These are phyloP conservation scores for Heliconius ethilla DNA, from an alignment of 2,888 invertebrate species.

Conservation along the genomic window DNA sequence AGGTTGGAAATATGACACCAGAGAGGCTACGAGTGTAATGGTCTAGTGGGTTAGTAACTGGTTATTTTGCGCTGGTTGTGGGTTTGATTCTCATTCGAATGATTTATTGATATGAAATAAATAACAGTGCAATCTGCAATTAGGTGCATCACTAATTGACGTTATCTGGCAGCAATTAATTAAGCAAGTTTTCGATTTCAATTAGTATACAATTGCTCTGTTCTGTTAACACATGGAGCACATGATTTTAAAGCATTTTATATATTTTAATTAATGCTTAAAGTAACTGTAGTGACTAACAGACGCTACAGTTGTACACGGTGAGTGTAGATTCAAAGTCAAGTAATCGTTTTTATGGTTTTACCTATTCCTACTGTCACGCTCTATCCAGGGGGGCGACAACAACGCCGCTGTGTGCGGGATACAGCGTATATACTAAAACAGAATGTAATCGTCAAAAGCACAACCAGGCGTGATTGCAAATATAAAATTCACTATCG, in stretches of 20 bases:
- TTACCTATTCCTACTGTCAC: too few relatives aligned
- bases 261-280: constrained; percentile 1
- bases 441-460: not conserved
- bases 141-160: constrained; percentile 61
- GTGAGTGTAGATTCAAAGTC: not conserved
- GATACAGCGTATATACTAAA: not conserved
- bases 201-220: constrained; percentile 64
- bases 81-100: too few relatives aligned
- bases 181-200: constrained; percentile 71
- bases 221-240: constrained; percentile 31
- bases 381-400: too few relatives aligned
- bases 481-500: constrained; percentile 24
- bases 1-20: not conserved
- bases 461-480: constrained; percentile 2
- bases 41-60: not conserved
- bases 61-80: too few relatives aligned
- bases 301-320: not conserved
- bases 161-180: constrained; percentile 60
- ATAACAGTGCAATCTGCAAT: constrained; percentile 48
- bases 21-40: not conserved
- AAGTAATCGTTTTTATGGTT: too few relatives aligned
- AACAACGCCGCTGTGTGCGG: not conserved
- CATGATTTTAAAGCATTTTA: constrained; percentile 7
- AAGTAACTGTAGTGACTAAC: not conserved
- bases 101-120: too few relatives aligned